These are phyloP conservation scores for Chydorus sphaericus DNA, from an alignment of 2,888 invertebrate genomes.

Conservation along the genomic window DNA sequence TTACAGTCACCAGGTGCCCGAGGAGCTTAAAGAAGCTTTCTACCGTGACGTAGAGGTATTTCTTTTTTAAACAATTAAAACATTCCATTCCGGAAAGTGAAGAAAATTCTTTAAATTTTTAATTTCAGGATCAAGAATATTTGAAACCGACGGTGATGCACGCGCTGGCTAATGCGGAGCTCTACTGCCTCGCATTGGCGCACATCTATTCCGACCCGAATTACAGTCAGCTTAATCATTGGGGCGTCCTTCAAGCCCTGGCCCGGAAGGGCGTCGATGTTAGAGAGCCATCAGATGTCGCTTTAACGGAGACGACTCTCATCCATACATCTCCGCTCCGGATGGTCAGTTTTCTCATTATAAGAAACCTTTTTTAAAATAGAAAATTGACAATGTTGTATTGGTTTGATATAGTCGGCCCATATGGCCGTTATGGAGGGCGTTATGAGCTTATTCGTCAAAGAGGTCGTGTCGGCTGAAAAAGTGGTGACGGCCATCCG, in stretches of 20 bases:
- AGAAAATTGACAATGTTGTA: background rate
- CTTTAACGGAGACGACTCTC: slow-evolving; percentile 86
- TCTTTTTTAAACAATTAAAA: slow-evolving; percentile 18
- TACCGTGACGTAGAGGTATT: slow-evolving; percentile 87
- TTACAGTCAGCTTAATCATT: slow-evolving; percentile 88
- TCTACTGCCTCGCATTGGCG: slow-evolving; percentile 83
- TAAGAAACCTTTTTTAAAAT: too few species aligned
- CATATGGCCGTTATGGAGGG: slow-evolving; percentile 93
- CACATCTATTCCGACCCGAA: slow-evolving; percentile 94
- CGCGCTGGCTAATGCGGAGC: slow-evolving; percentile 79
- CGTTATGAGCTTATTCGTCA: slow-evolving; percentile 82
- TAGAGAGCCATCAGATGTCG: slow-evolving; percentile 64
- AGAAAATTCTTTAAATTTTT: too few species aligned
- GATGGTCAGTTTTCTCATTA: slow-evolving; percentile 72
- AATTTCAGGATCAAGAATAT: slow-evolving; percentile 82
- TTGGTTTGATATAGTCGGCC: slow-evolving; percentile 52
- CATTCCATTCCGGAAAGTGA: background rate
- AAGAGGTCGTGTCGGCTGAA: slow-evolving; percentile 79
- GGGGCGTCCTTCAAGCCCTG: slow-evolving; percentile 84
- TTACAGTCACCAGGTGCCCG: slow-evolving; percentile 82
- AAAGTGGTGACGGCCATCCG: slow-evolving; percentile 71
- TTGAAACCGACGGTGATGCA: slow-evolving; percentile 85
- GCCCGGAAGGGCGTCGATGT: slow-evolving; percentile 80
- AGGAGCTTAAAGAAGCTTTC: slow-evolving; percentile 83
- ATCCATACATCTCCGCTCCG: slow-evolving; percentile 89